Base-by-base conservation (phyloP, 2,888 invertebrate species). In the Patella depressa region DNA sequence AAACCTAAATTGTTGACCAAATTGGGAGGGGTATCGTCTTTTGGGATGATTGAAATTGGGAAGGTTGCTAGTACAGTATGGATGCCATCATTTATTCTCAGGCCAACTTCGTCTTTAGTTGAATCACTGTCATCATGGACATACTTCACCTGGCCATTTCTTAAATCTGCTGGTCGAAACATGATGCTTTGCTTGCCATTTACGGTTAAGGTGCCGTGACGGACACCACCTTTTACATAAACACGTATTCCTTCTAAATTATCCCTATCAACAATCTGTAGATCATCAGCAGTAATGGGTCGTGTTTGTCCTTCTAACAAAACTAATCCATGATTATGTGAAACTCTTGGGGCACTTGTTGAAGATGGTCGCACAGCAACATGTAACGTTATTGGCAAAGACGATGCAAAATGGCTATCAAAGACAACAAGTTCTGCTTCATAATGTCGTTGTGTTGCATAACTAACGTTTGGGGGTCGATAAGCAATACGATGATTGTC, bases 21-120 rank as follows among this genome's bases (percentile, higher is more conserved):
- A 71, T 87, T 87, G 4, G 91, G 91, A 14, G 90, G 85, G 29
- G 87, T 90, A 81, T 91, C 91, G 82, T 91, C 91, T 81, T 89
- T 88, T 12, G 91, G 90, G 70, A 91, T 87, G 72, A 91, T 87
- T 72, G 83, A 87, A 70, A 91, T 88, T 14, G 89, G 89, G 79
- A 91, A 88, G 71, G 87, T 89, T n/a, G 87, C 84, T 24, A 88
- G 82, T 11, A 90, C 87, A 9, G 89, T 88, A 74, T 88, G 86
- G 15, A 81, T 77, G 0, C 90, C 89, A 79, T 91, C 91, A 76
- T 86, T 89, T 53, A 91, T 88, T 73, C 90, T 79, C 11, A 91
- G 79, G 72, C 88, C 87, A 53, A 91, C 88, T 54, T 85, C 83
- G 79, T 91, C 91, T 75, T 85, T 84, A 3, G 84, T 84, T 3